phyloP scores from a whole-genome alignment of 2,888 invertebrate species.

The Nemotelus pantherinus region DNA sequence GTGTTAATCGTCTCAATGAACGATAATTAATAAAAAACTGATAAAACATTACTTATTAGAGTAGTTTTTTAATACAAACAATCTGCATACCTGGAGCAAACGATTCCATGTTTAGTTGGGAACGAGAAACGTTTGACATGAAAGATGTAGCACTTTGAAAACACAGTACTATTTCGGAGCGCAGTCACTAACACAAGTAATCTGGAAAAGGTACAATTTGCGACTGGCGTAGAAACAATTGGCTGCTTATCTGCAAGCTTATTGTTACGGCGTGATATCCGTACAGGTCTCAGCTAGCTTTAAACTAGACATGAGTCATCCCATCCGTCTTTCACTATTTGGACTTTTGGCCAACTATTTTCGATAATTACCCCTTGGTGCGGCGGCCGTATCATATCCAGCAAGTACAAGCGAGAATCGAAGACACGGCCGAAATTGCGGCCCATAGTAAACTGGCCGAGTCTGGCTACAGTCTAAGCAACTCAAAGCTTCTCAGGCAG shows the following conservation, averaged over 20 bases:
- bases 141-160: background rate
- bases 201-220: background rate
- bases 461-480: too few relatives aligned
- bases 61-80: background rate
- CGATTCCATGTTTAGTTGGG: too few relatives aligned
- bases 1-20: background rate
- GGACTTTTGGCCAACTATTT: background rate
- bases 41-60: conserved; percentile 3
- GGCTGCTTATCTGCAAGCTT: conserved; percentile 1
- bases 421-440: too few relatives aligned
- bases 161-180: background rate
- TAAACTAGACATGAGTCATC: background rate
- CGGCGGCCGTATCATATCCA: too few relatives aligned
- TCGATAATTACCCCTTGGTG: background rate
- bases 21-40: background rate
- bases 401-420: too few relatives aligned
- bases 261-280: conserved; percentile 1
- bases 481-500: too few relatives aligned
- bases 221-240: background rate
- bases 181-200: background rate
- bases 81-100: background rate
- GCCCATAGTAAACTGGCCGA: too few relatives aligned
- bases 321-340: background rate
- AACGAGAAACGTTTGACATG: background rate
- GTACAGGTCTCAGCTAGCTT: background rate